Evolutionary conservation across 2,797 vertebrate species (phyloP).

Genomic region (Hyperoplus lanceolatus): DNA sequence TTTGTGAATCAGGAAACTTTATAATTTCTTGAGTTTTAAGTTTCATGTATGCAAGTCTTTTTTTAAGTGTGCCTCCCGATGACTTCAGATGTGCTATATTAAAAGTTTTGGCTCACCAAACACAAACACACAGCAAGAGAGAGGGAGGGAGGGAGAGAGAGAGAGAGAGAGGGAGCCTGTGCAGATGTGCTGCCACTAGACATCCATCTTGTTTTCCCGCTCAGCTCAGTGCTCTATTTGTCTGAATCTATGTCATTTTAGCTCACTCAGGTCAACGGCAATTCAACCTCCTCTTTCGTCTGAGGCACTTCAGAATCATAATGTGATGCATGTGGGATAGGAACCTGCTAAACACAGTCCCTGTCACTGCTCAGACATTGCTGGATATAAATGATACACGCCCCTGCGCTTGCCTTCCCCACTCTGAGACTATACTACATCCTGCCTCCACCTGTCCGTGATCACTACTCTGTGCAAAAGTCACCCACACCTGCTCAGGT

Average conservation of each 20-base stretch:
- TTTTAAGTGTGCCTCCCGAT: slow-evolving; percentile 34
- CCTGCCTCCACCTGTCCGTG: slow-evolving; percentile 67
- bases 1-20: slow-evolving; percentile 22
- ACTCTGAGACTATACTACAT: slow-evolving; percentile 59
- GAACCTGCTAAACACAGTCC: slow-evolving; percentile 84
- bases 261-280: slow-evolving; percentile 85
- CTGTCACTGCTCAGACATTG: slow-evolving; percentile 81
- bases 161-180: slow-evolving; percentile 57
- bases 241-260: slow-evolving; percentile 87
- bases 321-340: slow-evolving; percentile 85
- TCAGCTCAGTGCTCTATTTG: slow-evolving; percentile 84
- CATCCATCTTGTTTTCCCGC: slow-evolving; percentile 84
- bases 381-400: slow-evolving; percentile 78
- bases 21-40: slow-evolving; percentile 48
- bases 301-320: slow-evolving; percentile 83
- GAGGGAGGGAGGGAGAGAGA: slow-evolving; percentile 37
- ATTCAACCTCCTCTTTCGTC: slow-evolving; percentile 84
- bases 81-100: slow-evolving; percentile 63
- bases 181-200: slow-evolving; percentile 80
- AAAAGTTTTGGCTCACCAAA: slow-evolving; percentile 63
- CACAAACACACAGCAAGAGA: slow-evolving; percentile 34
- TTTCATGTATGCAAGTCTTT: slow-evolving; percentile 17
- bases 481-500: slow-evolving; percentile 58
- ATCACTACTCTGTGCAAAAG: slow-evolving; percentile 53
- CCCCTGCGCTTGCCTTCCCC: slow-evolving; percentile 49